Conservation (phyloP, 1,140 invertebrate species). For the Ceratina japonica region DNA sequence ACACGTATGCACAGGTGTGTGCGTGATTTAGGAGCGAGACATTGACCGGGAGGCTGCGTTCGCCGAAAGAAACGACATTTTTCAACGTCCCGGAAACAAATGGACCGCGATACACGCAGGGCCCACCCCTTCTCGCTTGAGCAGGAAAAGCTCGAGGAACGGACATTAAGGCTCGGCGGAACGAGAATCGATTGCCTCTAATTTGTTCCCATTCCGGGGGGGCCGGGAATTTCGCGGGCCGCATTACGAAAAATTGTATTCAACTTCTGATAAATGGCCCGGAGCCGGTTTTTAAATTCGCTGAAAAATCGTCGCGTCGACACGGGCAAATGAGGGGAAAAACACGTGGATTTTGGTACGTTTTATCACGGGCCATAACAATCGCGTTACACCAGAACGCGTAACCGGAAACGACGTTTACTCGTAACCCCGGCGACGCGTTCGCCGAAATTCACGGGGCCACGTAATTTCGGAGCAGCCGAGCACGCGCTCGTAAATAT, state of each 20-base stretch:
- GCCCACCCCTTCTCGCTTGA: conserved; percentile 28
- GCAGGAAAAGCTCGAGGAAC: conserved; percentile 42
- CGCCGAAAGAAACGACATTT: conserved; percentile 61
- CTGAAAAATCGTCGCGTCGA: background rate
- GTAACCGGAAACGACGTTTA: background rate
- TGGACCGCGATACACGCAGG: conserved; percentile 56
- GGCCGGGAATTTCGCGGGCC: no score
- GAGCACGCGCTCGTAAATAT: conserved; percentile 28
- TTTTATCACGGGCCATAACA: background rate
- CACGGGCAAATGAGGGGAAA: background rate
- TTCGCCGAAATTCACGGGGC: conserved; percentile 2
- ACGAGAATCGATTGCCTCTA: conserved; percentile 12
- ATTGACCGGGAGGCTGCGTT: conserved; percentile 45
- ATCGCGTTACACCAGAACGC: background rate
- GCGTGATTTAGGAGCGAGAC: conserved; percentile 47
- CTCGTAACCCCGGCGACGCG: background rate
- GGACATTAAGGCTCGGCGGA: background rate
- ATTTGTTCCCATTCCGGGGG: conserved; percentile 11
- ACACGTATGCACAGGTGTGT: background rate
- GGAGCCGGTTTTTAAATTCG: conserved; percentile 17
- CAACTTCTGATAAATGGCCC: background rate
- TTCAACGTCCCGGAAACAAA: conserved; percentile 66
- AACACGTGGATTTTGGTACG: background rate
- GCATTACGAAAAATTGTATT: background rate
- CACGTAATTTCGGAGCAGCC: conserved; percentile 17